Evolutionary conservation across 2,113 vertebrate species (phyloP), one percentile per base, ranked within the genome.

Genomic region (Periophthalmus modestus): DNA sequence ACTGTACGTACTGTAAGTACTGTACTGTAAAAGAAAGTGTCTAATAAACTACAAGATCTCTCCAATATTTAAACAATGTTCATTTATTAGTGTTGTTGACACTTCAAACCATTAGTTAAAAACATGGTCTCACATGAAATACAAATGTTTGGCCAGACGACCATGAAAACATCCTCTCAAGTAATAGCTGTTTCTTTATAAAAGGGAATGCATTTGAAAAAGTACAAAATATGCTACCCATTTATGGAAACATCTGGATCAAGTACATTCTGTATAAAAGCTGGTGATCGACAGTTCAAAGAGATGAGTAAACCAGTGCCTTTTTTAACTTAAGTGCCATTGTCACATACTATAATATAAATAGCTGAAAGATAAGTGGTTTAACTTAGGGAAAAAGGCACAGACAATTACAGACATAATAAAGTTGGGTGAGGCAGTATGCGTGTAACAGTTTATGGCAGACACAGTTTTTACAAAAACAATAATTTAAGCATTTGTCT

Each of bases 341-440:
- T 72, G 24, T 76, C 36, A 59, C 19, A 77, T 71, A 71, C 77
- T 75, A 66, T 10, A 74, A 77, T 70, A 87, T 86, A 89, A 89
- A 87, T 85, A 90, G 47, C 70, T 80, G 75, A 50, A 5, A 81
- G 62, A 19, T 79, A 9, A 89, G 89, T 90, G 89, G 83, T 84
- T 13, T 62, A 43, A 36, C 68, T 39, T 66, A 23, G 50, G 74
- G 36, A 59, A 57, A 76, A 75, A 85, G 79, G 79, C 78, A 87
- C 75, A 23, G 55, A 66, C 16, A 78, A 81, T 77, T 59, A 23
- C 61, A 73, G 28, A 79, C 54, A 84, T 81, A 75, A 82, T 57
- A 73, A 68, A 77, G 69, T 12, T 77, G 1, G 23, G 73, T 18
- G 12, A 81, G 58, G 72, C 77, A 74, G 65, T 63, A 39, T 69